Conservation (phyloP, 2,888 invertebrate species). For the Gastrophysa polygoni region DNA sequence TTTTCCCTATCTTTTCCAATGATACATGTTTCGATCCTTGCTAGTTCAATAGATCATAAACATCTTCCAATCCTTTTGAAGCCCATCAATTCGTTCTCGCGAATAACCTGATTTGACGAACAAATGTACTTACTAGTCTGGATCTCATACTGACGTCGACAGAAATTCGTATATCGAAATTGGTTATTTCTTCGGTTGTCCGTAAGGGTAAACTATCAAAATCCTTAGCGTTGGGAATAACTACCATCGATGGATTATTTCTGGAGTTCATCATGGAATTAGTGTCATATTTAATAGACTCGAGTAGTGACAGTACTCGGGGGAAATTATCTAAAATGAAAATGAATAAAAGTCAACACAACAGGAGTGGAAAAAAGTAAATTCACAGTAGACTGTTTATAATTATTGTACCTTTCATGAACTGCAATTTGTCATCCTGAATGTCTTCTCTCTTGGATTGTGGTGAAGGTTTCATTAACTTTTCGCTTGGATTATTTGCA, state of each 20-base stretch:
- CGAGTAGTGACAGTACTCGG: background rate
- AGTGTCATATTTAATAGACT: background rate
- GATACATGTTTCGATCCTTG: too few relatives aligned
- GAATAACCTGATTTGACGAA: too few relatives aligned
- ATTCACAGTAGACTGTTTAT: background rate
- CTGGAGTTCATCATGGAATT: background rate
- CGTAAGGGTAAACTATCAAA: slow-evolving; percentile 5
- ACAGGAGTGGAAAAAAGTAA: too few relatives aligned
- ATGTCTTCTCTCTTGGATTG: too few relatives aligned
- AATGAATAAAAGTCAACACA: too few relatives aligned
- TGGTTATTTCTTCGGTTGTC: slow-evolving; percentile 1
- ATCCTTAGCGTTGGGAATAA: background rate
- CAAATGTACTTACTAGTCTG: slow-evolving; percentile 4
- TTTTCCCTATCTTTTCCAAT: too few relatives aligned
- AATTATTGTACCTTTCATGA: background rate
- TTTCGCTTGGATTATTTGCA: background rate
- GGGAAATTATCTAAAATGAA: background rate
- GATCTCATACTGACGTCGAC: background rate
- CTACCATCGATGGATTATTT: background rate
- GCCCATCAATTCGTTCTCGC: too few relatives aligned
- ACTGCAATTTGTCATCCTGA: background rate
- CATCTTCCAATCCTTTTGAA: too few relatives aligned
- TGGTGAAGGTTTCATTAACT: background rate
- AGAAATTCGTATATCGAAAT: background rate
- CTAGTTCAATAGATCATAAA: too few relatives aligned